A percentile compares a stretch with the other conserved stretches of the same genome.
phyloP scores from a whole-genome alignment of 2,113 vertebrate species.

The Lagopus muta region DNA sequence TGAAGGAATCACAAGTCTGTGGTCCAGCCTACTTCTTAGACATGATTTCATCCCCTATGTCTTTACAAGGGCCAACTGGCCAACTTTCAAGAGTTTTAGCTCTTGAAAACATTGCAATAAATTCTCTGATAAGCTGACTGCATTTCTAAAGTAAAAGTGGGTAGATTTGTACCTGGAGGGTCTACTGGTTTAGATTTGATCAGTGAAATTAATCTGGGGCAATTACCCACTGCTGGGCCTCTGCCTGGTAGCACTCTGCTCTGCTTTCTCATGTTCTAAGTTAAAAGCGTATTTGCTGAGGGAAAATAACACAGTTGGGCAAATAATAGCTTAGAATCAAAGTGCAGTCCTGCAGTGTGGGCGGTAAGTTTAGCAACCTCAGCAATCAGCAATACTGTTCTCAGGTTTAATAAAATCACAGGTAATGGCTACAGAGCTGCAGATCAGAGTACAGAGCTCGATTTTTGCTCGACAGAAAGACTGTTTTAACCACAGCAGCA shows the following conservation, averaged over 20 bases:
- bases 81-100: neutral
- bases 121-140: neutral
- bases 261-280: neutral
- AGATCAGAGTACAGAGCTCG: neutral
- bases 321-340: neutral
- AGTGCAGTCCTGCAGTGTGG: neutral
- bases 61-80: neutral
- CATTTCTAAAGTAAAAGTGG: neutral
- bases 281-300: neutral
- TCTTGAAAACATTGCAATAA: neutral
- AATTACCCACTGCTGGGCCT: neutral
- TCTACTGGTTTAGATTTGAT: neutral
- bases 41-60: neutral
- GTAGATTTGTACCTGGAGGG: neutral
- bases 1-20: neutral
- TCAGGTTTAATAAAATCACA: constrained; percentile 8
- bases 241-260: neutral
- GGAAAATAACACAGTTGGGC: neutral
- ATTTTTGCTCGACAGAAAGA: neutral
- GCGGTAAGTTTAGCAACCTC: neutral
- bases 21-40: neutral
- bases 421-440: neutral
- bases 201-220: neutral
- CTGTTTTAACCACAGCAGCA: neutral
- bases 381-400: neutral